Evolutionary conservation across 2,113 vertebrate species (phyloP), one percentile per base, ranked within the genome.

Genomic region (Sinocyclocheilus anshuiensis): DNA sequence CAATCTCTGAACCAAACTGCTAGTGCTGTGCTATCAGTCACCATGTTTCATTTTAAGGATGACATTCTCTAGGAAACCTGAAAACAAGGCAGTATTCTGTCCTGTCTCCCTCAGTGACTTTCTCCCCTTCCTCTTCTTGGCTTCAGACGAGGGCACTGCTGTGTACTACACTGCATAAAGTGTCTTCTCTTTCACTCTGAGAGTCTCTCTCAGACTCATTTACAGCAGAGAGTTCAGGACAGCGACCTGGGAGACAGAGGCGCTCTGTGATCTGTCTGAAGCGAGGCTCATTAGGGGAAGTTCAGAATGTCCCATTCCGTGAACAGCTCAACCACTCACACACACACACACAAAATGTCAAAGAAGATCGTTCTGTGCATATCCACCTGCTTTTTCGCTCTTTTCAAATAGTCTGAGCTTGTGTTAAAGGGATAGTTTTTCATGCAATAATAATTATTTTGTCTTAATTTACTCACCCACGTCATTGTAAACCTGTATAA

Each of bases 251-350:
- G 67, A 80, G 67, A 81, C 69, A 82, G 69, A 63, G 16, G 8
- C 15, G 26, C 20, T 86, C 78, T 75, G 77, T 81, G 67, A 81
- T 86, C n/a, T 8, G 57, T 76, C 48, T 63, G 36, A 63, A 75
- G 26, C 50, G 16, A 86, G 53, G 39, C 69, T 86, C 78, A 86
- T 86, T 86, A 86, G 18, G 20, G 55, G 26, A 86, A 86, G 50
- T 50, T 81, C 85, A 74, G 76, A 81, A 80, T 57, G 50, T 81
- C 50, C 77, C 67, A 20, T 75, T 69, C 50, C 11, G 45, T 79
- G 39, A 84, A 74, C 39, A 4, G 57, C 57, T 65, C 4, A 26
- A 71, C 16, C 16, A 12, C 45, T 45, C 20, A 8, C 26, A 18
- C 75, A 57, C 61, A 24, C 61, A 26, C 48, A 83, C 57, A 76